Evolutionary conservation across 2,113 vertebrate species (phyloP).

Genomic region (Corydoras maculifer): DNA sequence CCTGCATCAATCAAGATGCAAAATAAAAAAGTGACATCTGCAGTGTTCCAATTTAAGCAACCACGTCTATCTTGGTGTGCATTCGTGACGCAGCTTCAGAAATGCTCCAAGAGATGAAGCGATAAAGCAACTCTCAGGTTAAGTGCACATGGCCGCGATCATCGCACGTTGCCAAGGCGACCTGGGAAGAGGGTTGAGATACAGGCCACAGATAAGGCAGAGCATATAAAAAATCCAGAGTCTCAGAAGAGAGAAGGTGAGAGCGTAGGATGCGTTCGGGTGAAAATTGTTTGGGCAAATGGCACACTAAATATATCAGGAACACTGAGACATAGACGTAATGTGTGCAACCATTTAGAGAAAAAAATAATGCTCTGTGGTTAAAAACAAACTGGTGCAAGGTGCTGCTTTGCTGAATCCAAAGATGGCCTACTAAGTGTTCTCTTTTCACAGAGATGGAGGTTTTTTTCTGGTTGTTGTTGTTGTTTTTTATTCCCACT

Average conservation of each 20-base stretch:
- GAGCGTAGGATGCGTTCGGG: conserved; percentile 13
- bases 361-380: conserved; percentile 18
- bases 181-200: conserved; percentile 63
- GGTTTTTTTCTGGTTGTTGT: background rate
- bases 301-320: conserved; percentile 10
- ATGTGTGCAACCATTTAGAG: conserved; percentile 12
- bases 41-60: conserved; percentile 15
- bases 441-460: background rate
- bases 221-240: conserved; percentile 29
- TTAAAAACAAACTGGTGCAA: conserved; percentile 42
- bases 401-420: conserved; percentile 1
- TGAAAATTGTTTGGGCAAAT: conserved; percentile 14
- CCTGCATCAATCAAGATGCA: too few relatives aligned
- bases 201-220: conserved; percentile 57
- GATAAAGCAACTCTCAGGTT: conserved; percentile 54
- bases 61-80: conserved; percentile 5
- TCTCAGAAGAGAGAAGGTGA: background rate
- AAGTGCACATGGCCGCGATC: conserved; percentile 49
- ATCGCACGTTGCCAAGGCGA: conserved; percentile 63
- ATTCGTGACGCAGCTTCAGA: conserved; percentile 39
- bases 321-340: conserved; percentile 3
- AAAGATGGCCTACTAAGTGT: conserved; percentile 22
- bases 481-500: background rate
- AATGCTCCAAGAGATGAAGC: conserved; percentile 56
- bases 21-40: background rate